Conservation (phyloP, 2,888 invertebrate genomes). For the Standfussiana lucernea region DNA sequence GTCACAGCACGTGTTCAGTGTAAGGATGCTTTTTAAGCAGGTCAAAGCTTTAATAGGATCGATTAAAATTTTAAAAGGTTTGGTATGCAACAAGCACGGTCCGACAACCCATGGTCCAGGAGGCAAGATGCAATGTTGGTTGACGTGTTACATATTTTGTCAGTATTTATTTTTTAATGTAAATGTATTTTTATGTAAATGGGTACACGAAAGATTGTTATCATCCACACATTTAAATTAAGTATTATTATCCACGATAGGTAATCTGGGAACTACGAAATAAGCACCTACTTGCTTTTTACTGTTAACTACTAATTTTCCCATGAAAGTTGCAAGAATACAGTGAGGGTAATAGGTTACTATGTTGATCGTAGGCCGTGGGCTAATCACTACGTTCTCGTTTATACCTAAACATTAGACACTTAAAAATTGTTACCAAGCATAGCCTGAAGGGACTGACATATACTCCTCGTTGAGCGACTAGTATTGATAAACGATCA, state of each 20-base stretch:
- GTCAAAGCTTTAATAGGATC: conserved; percentile 16
- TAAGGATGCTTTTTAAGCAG: conserved; percentile 8
- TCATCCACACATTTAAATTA: neutral
- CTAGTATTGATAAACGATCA: conserved; percentile 20
- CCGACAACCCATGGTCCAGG: neutral
- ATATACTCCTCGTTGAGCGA: neutral
- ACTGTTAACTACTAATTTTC: conserved; percentile 40
- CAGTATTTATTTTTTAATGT: neutral
- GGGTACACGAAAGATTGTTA: neutral
- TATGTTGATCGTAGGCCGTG: conserved; percentile 52
- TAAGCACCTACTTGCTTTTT: conserved; percentile 28
- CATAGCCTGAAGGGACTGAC: conserved; percentile 41
- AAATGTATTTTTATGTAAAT: conserved; percentile 8
- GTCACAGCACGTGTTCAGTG: conserved; percentile 13
- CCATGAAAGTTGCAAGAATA: conserved; percentile 52
- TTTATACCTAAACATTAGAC: conserved; percentile 22
- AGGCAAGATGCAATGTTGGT: neutral
- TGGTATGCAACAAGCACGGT: neutral
- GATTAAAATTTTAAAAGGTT: neutral
- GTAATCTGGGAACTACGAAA: conserved; percentile 23
- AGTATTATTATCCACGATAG: neutral
- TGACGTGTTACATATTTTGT: neutral
- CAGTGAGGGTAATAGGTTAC: conserved; percentile 49
- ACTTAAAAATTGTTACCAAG: conserved; percentile 25
- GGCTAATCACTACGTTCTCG: conserved; percentile 38